A percentile compares a stretch with the other conserved stretches of the same genome.
These are phyloP conservation scores for Andricus curvator DNA, from an alignment of 2,888 invertebrate genomes.

Conservation along the genomic window DNA sequence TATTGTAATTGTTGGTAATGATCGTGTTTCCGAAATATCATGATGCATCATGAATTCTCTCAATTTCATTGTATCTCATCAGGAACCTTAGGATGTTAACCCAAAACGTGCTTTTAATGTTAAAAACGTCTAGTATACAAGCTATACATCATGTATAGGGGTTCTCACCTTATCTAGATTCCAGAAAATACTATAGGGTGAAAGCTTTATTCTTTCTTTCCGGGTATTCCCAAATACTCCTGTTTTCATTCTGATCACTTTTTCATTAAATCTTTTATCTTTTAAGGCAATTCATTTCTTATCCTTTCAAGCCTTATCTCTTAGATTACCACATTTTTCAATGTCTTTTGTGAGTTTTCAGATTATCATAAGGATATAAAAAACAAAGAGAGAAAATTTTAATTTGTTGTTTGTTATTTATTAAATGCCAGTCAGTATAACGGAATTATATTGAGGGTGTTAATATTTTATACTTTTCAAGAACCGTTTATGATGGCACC, in stretches of 20 bases:
- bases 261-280: background rate
- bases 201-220: background rate
- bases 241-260: background rate
- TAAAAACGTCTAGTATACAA: background rate
- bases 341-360: background rate
- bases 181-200: background rate
- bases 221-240: background rate
- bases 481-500: too few species aligned
- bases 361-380: background rate
- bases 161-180: background rate
- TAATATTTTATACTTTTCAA: too few species aligned
- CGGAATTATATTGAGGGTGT: too few species aligned
- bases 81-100: background rate
- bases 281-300: background rate
- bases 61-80: background rate
- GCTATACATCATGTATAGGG: background rate
- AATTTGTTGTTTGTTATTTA: too few species aligned
- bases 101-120: conserved; percentile 5
- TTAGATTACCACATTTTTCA: background rate
- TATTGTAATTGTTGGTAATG: background rate
- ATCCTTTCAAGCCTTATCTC: background rate
- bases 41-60: background rate
- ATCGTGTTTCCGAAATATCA: background rate
- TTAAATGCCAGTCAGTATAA: too few species aligned
- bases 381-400: too few species aligned